These are phyloP conservation scores for Pseudotriccus pelzelni DNA, from an alignment of 2,797 vertebrate species.

Conservation along the genomic window DNA sequence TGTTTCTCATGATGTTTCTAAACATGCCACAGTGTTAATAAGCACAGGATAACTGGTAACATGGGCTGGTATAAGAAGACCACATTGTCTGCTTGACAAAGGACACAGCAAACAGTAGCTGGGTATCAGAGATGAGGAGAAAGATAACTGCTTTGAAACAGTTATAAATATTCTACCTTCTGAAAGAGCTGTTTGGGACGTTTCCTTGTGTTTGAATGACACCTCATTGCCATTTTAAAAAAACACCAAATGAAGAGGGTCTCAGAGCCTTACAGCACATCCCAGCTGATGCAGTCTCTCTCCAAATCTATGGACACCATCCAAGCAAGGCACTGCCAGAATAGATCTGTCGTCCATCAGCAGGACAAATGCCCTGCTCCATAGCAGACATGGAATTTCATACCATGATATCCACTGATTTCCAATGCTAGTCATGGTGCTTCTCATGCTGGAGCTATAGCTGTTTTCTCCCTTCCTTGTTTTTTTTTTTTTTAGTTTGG, in stretches of 20 bases:
- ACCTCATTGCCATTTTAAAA: neutral
- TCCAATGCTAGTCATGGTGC: no score
- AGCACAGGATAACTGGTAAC: neutral
- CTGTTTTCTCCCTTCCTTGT: neutral
- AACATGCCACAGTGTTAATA: neutral
- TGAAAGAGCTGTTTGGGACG: neutral
- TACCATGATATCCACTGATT: neutral
- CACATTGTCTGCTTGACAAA: neutral
- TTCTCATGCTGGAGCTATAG: neutral
- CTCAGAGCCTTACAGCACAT: neutral
- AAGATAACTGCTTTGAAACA: neutral
- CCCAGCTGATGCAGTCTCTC: neutral
- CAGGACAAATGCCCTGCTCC: neutral
- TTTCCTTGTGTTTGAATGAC: neutral
- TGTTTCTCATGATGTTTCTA: neutral
- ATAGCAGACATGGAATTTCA: neutral
- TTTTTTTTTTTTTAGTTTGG: no score
- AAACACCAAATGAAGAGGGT: accelerated
- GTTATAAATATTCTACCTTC: neutral
- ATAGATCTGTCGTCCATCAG: neutral
- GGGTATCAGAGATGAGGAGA: neutral
- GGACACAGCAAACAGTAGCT: neutral
- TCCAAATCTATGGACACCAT: neutral
- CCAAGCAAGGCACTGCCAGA: neutral
- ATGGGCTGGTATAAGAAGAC: neutral